phyloP scores from a whole-genome alignment of 2,797 vertebrate genomes.

The Geotrypetes seraphini region DNA sequence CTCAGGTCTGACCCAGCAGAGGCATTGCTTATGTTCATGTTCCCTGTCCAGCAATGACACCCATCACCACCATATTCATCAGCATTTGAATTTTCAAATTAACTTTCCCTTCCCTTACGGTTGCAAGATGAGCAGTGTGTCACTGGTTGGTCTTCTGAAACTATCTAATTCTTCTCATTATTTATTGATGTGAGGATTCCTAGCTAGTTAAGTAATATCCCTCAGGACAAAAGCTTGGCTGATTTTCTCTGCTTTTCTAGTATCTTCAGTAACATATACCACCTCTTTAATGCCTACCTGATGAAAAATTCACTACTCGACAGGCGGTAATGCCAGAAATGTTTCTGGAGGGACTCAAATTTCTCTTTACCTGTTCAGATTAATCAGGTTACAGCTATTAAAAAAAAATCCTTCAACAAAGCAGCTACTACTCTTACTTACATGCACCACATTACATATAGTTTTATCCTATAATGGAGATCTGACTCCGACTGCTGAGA shows the following conservation, averaged over 20 bases:
- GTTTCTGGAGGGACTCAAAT: constrained; percentile 4
- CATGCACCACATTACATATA: too few relatives aligned
- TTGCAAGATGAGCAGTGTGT: neutral
- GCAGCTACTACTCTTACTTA: too few relatives aligned
- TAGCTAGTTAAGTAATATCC: constrained; percentile 13
- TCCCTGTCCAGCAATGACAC: neutral
- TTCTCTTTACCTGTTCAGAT: constrained; percentile 22
- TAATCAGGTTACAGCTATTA: constrained; percentile 29
- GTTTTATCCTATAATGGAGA: too few relatives aligned
- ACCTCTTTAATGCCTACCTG: constrained; percentile 13
- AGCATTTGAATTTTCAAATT: neutral
- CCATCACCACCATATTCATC: neutral
- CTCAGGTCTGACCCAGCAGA: too few relatives aligned
- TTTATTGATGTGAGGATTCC: constrained; percentile 30
- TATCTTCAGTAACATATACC: constrained; percentile 19
- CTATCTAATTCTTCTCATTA: constrained; percentile 21
- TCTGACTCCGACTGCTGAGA: too few relatives aligned
- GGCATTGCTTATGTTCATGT: too few relatives aligned
- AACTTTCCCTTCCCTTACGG: constrained; percentile 1
- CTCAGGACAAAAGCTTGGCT: constrained; percentile 21
- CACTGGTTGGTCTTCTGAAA: constrained; percentile 12
- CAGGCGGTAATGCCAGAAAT: neutral
- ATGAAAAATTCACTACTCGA: constrained; percentile 26
- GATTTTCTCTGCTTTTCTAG: constrained; percentile 5
- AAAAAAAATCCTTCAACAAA: constrained; percentile 13